These are phyloP conservation scores for Bembecia ichneumoniformis DNA, from an alignment of 2,888 invertebrate genomes.

Conservation along the genomic window DNA sequence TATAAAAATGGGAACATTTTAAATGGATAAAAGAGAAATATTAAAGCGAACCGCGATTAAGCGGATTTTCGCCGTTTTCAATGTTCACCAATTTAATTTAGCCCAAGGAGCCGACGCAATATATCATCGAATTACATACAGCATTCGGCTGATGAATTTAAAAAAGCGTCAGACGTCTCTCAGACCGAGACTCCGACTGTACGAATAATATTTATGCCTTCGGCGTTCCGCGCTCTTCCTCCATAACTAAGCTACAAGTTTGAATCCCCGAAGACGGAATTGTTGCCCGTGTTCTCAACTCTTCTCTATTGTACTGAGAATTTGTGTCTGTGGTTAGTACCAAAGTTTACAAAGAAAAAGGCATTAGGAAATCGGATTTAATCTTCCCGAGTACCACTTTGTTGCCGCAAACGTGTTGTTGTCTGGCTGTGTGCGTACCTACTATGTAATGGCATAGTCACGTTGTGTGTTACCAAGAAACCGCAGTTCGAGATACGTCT, in stretches of 20 bases:
- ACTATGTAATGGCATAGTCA: background rate
- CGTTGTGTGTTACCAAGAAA: background rate
- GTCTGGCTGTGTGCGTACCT: background rate
- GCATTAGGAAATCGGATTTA: background rate
- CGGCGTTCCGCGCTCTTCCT: background rate
- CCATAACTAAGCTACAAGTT: background rate
- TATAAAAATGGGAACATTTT: background rate
- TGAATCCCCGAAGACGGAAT: background rate
- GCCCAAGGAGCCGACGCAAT: background rate
- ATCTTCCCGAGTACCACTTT: background rate
- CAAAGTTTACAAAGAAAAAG: background rate
- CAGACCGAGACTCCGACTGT: background rate
- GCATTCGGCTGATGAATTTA: background rate
- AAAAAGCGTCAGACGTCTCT: background rate
- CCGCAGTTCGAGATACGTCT: background rate
- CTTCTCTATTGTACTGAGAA: background rate
- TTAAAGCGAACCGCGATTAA: background rate
- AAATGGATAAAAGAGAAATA: conserved; percentile 1
- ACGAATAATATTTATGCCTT: background rate
- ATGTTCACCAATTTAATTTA: background rate
- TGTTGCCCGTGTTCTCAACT: background rate
- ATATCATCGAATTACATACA: background rate
- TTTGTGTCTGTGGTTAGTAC: background rate
- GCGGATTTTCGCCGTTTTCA: background rate
- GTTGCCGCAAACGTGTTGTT: background rate